Evolutionary conservation across 2,888 invertebrate species (phyloP).

Genomic region (Napeogenes inachia): DNA sequence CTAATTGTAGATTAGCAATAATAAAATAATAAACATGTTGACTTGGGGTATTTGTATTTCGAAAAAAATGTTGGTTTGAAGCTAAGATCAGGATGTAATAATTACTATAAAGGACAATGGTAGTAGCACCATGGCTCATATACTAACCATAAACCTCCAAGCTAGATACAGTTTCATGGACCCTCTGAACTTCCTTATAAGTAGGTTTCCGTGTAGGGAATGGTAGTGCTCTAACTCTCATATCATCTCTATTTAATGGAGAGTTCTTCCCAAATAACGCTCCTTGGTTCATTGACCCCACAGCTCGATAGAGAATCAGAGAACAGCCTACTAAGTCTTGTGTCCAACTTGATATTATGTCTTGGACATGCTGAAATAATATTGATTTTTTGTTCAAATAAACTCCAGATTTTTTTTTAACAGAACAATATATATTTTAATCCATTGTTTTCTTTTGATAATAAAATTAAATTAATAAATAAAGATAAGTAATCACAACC

Average conservation of each 20-base stretch:
- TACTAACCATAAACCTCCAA: constrained; percentile 81
- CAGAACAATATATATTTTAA: no score
- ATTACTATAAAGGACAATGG: no score
- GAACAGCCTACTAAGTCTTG: constrained; percentile 80
- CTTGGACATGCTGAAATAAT: constrained; percentile 83
- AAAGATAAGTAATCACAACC: constrained; percentile 19
- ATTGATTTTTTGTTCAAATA: constrained; percentile 1
- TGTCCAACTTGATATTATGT: constrained; percentile 82
- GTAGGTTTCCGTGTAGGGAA: constrained; percentile 90
- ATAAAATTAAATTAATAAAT: not conserved
- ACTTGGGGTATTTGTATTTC: no score
- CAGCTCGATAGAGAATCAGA: constrained; percentile 86
- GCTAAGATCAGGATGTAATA: no score
- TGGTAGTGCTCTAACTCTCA: constrained; percentile 82
- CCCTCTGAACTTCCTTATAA: constrained; percentile 86
- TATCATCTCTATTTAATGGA: constrained; percentile 80
- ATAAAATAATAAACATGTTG: no score
- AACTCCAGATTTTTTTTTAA: no score
- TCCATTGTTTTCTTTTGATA: no score
- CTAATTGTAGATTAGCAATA: no score
- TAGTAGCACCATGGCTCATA: no score
- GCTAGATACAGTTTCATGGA: constrained; percentile 82
- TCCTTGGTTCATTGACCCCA: constrained; percentile 82
- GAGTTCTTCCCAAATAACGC: constrained; percentile 87
- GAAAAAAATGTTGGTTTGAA: no score